These are phyloP conservation scores for Acanthurus leucopareius DNA, from an alignment of 2,797 vertebrate genomes.

Conservation along the genomic window DNA sequence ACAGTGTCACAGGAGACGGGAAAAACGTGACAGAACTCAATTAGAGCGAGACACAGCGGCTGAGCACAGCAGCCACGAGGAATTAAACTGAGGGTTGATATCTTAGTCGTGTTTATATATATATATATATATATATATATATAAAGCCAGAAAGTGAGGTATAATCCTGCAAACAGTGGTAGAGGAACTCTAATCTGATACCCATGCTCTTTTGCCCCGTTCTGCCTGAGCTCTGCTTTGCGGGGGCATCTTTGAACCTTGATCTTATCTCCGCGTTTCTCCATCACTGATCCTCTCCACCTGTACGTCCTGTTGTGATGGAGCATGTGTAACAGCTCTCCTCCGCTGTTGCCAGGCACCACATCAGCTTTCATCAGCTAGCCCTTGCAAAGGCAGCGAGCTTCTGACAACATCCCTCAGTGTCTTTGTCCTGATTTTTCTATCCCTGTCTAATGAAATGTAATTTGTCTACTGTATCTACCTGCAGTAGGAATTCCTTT, in stretches of 20 bases:
- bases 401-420: slow-evolving; percentile 33
- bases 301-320: slow-evolving; percentile 63
- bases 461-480: slow-evolving; percentile 11
- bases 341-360: slow-evolving; percentile 51
- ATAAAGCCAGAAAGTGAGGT: slow-evolving; percentile 9
- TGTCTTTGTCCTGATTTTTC: slow-evolving; percentile 18
- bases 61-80: slow-evolving; percentile 23
- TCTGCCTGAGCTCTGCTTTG: slow-evolving; percentile 53
- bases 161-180: slow-evolving; percentile 22
- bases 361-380: slow-evolving; percentile 64
- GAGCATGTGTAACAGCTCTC: slow-evolving; percentile 51
- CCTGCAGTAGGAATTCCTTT: background rate
- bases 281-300: slow-evolving; percentile 62
- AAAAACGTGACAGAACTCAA: slow-evolving; percentile 31
- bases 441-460: slow-evolving; percentile 15
- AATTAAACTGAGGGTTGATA: slow-evolving; percentile 19
- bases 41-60: slow-evolving; percentile 31
- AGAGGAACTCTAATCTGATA: slow-evolving; percentile 45
- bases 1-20: slow-evolving; percentile 12
- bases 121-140: too few relatives aligned
- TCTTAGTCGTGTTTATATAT: background rate
- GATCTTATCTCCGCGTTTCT: slow-evolving; percentile 56
- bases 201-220: slow-evolving; percentile 19
- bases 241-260: slow-evolving; percentile 67
- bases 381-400: slow-evolving; percentile 38